Conservation (phyloP, 2,113 vertebrate genomes). For the Anser brachyrhynchus region DNA sequence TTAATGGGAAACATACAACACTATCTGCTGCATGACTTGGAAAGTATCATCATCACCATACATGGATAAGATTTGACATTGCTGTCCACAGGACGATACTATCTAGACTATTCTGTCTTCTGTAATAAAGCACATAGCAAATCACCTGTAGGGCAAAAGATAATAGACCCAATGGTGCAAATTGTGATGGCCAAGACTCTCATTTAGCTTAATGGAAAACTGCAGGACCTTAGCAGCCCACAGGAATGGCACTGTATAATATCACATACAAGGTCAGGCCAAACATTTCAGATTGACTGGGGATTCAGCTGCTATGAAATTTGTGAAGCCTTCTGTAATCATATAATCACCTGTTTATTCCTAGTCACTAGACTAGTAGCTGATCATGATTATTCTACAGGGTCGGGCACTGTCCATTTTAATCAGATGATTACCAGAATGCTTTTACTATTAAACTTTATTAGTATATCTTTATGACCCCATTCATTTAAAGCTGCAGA, state of each 20-base stretch:
- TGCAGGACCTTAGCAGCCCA: background rate
- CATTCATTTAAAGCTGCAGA: background rate
- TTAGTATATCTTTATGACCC: background rate
- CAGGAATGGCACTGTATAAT: background rate
- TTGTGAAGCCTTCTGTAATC: background rate
- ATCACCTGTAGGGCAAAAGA: slow-evolving; percentile 48
- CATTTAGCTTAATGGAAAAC: slow-evolving; percentile 58
- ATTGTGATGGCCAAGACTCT: slow-evolving; percentile 37
- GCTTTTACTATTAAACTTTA: background rate
- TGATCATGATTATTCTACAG: background rate
- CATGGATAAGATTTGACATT: background rate
- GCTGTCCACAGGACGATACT: background rate
- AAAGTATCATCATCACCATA: background rate
- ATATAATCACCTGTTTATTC: slow-evolving; percentile 3
- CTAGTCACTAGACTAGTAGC: background rate
- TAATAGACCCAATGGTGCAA: slow-evolving; percentile 33
- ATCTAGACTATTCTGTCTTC: background rate
- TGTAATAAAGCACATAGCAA: background rate
- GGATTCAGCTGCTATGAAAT: background rate
- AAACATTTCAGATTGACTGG: background rate
- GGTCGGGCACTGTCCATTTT: background rate
- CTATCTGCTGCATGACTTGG: background rate
- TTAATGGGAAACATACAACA: background rate
- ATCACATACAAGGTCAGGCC: slow-evolving; percentile 29
- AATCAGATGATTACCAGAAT: slow-evolving; percentile 22